Conservation (phyloP, 2,113 vertebrate species). For the Protobothrops mucrosquamatus region DNA sequence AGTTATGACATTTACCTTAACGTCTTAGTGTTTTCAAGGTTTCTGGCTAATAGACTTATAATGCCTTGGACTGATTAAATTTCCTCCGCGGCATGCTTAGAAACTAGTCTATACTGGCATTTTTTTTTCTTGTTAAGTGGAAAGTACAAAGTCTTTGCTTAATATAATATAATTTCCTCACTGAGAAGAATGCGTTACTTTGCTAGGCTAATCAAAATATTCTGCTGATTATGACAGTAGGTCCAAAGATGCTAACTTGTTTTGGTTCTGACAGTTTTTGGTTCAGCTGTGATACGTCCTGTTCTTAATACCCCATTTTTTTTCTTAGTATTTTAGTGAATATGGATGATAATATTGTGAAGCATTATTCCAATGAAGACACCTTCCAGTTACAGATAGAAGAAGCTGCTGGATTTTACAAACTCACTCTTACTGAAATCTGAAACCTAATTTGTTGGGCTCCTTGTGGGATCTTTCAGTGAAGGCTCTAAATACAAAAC, state of each 20-base stretch:
- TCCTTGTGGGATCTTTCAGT: slow-evolving; percentile 34
- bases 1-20: background rate
- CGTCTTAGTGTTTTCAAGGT: background rate
- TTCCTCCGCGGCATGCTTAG: background rate
- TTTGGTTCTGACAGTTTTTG: background rate
- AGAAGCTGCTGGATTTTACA: slow-evolving; percentile 84
- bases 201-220: background rate
- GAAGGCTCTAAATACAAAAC: slow-evolving; percentile 41
- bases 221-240: background rate
- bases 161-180: slow-evolving; percentile 1
- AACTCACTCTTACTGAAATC: slow-evolving; percentile 96
- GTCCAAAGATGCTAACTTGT: background rate
- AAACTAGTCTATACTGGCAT: background rate
- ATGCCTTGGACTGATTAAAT: background rate
- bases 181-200: background rate
- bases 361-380: slow-evolving; percentile 98
- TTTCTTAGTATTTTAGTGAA: slow-evolving; percentile 89
- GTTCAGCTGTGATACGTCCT: background rate
- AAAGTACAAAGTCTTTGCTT: background rate
- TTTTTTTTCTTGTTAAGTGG: background rate
- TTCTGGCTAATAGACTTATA: background rate
- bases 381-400: slow-evolving; percentile 97
- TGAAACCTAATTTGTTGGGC: slow-evolving; percentile 57
- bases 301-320: background rate
- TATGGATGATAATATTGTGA: slow-evolving; percentile 99